Conservation (phyloP, 2,888 invertebrate genomes). For the Latheticus oryzae region DNA sequence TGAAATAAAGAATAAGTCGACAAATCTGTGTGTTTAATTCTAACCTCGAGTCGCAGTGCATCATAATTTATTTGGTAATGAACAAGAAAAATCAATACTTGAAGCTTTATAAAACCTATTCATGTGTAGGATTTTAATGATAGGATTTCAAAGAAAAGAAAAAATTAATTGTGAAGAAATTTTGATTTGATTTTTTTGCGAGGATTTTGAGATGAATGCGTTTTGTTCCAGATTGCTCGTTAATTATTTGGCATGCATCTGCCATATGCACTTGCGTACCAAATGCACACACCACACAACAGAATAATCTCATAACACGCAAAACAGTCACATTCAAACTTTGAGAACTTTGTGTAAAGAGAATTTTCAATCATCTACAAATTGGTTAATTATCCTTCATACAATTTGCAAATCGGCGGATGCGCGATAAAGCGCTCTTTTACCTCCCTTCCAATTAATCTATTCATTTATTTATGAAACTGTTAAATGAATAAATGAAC, state of each 20-base stretch:
- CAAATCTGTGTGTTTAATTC: too few species aligned
- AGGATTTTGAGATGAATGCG: too few species aligned
- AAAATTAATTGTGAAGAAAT: too few species aligned
- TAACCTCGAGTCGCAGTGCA: slow-evolving; percentile 32
- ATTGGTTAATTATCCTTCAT: slow-evolving; percentile 18
- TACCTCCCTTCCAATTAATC: slow-evolving; percentile 17
- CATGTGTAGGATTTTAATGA: slow-evolving; percentile 30
- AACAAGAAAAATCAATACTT: slow-evolving; percentile 23
- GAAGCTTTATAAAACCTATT: slow-evolving; percentile 19
- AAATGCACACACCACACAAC: too few species aligned
- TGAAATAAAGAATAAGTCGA: too few species aligned
- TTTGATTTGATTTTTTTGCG: too few species aligned
- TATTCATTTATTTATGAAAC: slow-evolving; percentile 14
- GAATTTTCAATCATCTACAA: slow-evolving; percentile 14
- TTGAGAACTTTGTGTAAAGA: too few species aligned
- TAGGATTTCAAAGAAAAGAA: slow-evolving; percentile 11
- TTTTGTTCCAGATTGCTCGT: too few species aligned
- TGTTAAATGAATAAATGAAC: too few species aligned
- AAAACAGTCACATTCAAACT: too few species aligned
- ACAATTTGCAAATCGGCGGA: slow-evolving; percentile 12
- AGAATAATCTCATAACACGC: background rate
- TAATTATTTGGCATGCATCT: too few species aligned
- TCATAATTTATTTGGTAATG: slow-evolving; percentile 27
- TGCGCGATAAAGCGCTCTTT: background rate
- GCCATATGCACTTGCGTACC: too few species aligned